phyloP scores from a whole-genome alignment of 1,140 invertebrate genomes.

The Acromyrmex echinatior region DNA sequence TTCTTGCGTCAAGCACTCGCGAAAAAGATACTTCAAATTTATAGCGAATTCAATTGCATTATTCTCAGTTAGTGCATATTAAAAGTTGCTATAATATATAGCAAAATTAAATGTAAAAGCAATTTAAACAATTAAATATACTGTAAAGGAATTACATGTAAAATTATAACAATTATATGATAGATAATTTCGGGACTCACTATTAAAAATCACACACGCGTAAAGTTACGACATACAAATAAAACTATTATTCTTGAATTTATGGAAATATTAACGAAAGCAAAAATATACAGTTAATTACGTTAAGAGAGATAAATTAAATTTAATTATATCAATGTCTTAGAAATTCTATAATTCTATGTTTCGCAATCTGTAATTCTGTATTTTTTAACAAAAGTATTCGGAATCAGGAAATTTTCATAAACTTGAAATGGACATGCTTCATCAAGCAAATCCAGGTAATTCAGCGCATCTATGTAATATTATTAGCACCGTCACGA shows the following conservation, averaged over 20 bases:
- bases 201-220: too few species aligned
- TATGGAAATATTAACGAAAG: not conserved
- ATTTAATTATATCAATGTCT: not conserved
- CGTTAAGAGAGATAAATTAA: not conserved
- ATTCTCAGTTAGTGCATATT: too few species aligned
- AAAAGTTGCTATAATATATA: too few species aligned
- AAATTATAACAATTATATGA: too few species aligned
- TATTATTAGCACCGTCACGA: constrained; percentile 11
- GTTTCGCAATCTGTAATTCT: not conserved
- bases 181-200: too few species aligned
- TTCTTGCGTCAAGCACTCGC: not conserved
- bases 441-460: not conserved
- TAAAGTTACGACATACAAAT: too few species aligned
- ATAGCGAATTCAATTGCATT: not conserved
- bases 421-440: constrained; percentile 6
- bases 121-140: too few species aligned
- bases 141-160: too few species aligned
- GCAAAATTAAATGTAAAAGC: too few species aligned
- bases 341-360: not conserved
- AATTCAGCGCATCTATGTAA: not conserved
- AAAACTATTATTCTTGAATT: not conserved
- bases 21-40: not conserved
- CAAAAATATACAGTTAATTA: not conserved
- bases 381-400: not conserved
- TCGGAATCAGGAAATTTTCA: not conserved